Evolutionary conservation across 2,888 invertebrate genomes (phyloP), one percentile per base, ranked within the genome.

Genomic region (Drosophila hawaiiensis): DNA sequence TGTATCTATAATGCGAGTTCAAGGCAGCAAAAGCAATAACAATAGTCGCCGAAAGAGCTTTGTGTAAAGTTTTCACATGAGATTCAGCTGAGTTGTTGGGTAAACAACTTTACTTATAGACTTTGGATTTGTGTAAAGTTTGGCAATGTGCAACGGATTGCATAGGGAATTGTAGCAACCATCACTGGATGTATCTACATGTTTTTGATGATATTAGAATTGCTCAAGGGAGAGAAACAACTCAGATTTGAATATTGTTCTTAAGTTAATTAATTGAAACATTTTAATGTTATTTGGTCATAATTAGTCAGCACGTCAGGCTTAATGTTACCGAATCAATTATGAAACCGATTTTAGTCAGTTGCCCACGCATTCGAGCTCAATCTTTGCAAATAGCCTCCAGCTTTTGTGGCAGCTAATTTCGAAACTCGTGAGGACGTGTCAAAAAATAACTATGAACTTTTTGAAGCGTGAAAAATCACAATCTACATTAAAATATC

Each of bases 221-320:
- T 35, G 22, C 9, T 12, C 6, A 5, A 16, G 4, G 16, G 0
- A 22, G n/a, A 19, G 10, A 29, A 50, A 6, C 28, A 28, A 22
- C 19, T 29, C 4, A 35, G 3, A 6, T 19, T 63, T 22, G 10
- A 28, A 50, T 29, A 37, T 37, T 16, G 33, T 14, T 19, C 28
- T 29, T 16, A n/a, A 14, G 9, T 16, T 4, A 49, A 39, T 41
- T 62, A 83, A 70, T 71, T 76, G 47, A 83, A 75, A 76, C 62
- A 61, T 62, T 68, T 65, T 63, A 33, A 63, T 39, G 69, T 55
- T 53, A 66, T 78, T 83, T 80, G 77, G 78, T 68, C 76, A 88
- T 80, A 90, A 90, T 90, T 85, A 88, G 84, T 72, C 53, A 69
- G 71, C 76, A 69, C 60, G 77, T 70, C 69, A 55, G 52, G 35